A percentile compares a stretch with the other conserved stretches of the same genome.
Evolutionary conservation across 2,888 invertebrate genomes (phyloP).

Genomic region (Eremobia ochroleuca): DNA sequence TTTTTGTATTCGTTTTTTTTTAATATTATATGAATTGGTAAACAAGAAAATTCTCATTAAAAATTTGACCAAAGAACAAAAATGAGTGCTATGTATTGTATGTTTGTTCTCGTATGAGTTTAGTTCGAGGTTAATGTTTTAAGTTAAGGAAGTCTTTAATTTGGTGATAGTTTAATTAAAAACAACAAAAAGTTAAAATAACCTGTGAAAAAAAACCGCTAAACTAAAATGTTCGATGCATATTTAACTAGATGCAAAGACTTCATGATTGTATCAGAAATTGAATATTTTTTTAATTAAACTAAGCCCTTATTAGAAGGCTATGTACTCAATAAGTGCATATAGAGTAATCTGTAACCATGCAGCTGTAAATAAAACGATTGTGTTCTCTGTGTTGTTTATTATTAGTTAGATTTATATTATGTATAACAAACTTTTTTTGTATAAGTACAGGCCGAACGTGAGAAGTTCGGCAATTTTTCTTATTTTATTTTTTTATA

Average conservation of each 20-base stretch:
- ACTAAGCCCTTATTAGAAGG: slow-evolving; percentile 30
- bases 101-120: slow-evolving; percentile 68
- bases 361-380: slow-evolving; percentile 70
- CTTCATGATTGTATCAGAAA: not conserved
- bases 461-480: slow-evolving; percentile 23
- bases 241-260: not conserved
- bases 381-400: slow-evolving; percentile 75
- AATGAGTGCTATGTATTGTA: slow-evolving; percentile 72
- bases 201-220: not conserved
- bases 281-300: slow-evolving; percentile 42
- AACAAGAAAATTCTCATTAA: slow-evolving; percentile 69
- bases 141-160: slow-evolving; percentile 28
- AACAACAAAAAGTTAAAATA: not conserved
- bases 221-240: not conserved
- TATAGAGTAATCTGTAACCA: slow-evolving; percentile 48
- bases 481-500: slow-evolving; percentile 47
- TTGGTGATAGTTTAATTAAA: slow-evolving; percentile 53
- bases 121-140: slow-evolving; percentile 67
- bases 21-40: slow-evolving; percentile 52
- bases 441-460: slow-evolving; percentile 36
- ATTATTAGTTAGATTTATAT: slow-evolving; percentile 62
- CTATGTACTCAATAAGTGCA: slow-evolving; percentile 55
- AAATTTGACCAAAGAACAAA: slow-evolving; percentile 82
- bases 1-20: slow-evolving; percentile 41
- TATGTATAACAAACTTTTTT: slow-evolving; percentile 37